A percentile compares a stretch with the other conserved stretches of the same genome.
Conservation (phyloP, 1,140 invertebrate genomes). For the Panagrolaimus sp. region DNA sequence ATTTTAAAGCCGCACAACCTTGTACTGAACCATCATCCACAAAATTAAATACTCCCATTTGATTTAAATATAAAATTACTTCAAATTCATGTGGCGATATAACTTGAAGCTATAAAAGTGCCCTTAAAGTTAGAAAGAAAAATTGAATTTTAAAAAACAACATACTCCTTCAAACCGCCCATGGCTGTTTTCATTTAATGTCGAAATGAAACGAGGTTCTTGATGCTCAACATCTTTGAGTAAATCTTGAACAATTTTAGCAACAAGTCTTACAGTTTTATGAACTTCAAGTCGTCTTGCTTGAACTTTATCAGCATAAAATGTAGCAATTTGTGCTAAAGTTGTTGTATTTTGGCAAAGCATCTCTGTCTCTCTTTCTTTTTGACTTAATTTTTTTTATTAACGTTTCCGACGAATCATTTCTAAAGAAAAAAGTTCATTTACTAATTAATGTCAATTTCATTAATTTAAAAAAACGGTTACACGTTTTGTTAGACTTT, state of each 20-base stretch:
- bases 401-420: not conserved
- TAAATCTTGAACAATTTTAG: constrained; percentile 88
- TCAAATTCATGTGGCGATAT: constrained; percentile 84
- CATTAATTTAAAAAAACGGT: too few species aligned
- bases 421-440: not conserved
- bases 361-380: too few species aligned
- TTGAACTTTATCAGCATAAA: constrained; percentile 80
- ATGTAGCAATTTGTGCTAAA: constrained; percentile 88
- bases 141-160: constrained; percentile 10
- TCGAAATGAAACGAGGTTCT: constrained; percentile 88
- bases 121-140: too few species aligned
- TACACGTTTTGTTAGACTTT: too few species aligned
- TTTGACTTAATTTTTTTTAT: not conserved
- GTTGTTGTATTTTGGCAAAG: constrained; percentile 66
- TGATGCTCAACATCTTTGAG: constrained; percentile 92
- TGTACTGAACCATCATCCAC: constrained; percentile 83
- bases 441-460: not conserved
- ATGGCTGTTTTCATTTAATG: constrained; percentile 73
- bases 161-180: constrained; percentile 72
- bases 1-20: constrained; percentile 83
- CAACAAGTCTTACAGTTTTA: constrained; percentile 82
- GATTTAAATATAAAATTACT: constrained; percentile 85
- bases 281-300: constrained; percentile 73
- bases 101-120: constrained; percentile 65
- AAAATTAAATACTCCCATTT: constrained; percentile 92